Evolutionary conservation across 2,113 vertebrate genomes (phyloP).

Genomic region (Poicephalus meyeri): DNA sequence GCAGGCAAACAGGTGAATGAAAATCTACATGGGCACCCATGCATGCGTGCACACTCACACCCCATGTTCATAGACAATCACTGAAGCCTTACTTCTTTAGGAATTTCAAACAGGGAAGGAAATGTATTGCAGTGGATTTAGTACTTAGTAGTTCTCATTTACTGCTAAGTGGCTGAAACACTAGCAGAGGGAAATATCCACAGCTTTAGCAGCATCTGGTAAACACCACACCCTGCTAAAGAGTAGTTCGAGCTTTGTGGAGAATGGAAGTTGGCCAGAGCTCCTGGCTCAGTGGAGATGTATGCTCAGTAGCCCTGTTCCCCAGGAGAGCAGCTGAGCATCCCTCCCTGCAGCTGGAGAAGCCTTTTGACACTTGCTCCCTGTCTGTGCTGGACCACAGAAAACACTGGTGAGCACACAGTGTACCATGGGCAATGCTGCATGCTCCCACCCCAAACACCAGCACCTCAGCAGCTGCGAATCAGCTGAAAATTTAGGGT

Average conservation of each 20-base stretch:
- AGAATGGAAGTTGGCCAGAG: not conserved
- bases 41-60: fast-evolving
- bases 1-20: not conserved
- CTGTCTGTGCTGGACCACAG: not conserved
- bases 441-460: not conserved
- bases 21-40: fast-evolving
- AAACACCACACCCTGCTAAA: not conserved
- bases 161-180: not conserved
- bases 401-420: not conserved
- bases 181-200: not conserved
- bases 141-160: not conserved
- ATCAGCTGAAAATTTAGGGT: not conserved
- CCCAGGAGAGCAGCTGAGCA: not conserved
- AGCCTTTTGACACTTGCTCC: not conserved
- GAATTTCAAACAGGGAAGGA: not conserved
- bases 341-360: not conserved
- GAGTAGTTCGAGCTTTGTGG: not conserved
- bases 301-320: not conserved
- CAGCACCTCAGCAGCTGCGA: not conserved
- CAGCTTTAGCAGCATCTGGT: not conserved
- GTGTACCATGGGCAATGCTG: not conserved
- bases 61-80: not conserved
- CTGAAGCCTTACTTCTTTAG: not conserved
- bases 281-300: not conserved
- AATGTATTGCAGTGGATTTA: not conserved